These are phyloP conservation scores for Clostera curtula DNA, from an alignment of 2,888 invertebrate genomes.

Conservation along the genomic window DNA sequence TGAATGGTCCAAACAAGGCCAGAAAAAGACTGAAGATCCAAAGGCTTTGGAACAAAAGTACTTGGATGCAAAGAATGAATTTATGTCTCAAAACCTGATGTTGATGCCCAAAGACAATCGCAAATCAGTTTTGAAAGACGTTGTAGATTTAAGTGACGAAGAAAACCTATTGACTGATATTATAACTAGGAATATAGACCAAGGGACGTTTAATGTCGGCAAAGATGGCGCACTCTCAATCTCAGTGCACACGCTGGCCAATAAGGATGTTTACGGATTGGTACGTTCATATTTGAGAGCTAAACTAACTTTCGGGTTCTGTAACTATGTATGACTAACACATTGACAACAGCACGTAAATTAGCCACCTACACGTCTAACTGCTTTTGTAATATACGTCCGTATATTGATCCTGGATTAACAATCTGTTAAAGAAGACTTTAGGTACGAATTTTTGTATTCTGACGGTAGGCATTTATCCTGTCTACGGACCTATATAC, in stretches of 20 bases:
- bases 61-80: conserved; percentile 65
- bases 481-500: no score
- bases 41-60: conserved; percentile 60
- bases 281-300: conserved; percentile 41
- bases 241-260: conserved; percentile 50
- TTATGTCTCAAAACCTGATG: conserved; percentile 63
- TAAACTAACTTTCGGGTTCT: conserved; percentile 30
- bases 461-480: no score
- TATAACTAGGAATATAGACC: conserved; percentile 47
- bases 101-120: conserved; percentile 55
- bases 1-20: conserved; percentile 57
- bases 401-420: no score
- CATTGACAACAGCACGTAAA: conserved; percentile 2
- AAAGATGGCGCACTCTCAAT: conserved; percentile 65
- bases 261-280: conserved; percentile 35
- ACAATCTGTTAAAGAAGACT: no score
- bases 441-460: no score
- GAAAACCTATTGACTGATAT: conserved; percentile 47
- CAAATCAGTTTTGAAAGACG: conserved; percentile 50
- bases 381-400: conserved; percentile 1
- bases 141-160: conserved; percentile 60
- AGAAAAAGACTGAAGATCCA: conserved; percentile 46
- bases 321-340: conserved; percentile 23
- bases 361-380: conserved; percentile 7
- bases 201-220: conserved; percentile 55